Base-by-base conservation (phyloP, 2,113 vertebrate genomes). In the Sceloporus tristichus region DNA sequence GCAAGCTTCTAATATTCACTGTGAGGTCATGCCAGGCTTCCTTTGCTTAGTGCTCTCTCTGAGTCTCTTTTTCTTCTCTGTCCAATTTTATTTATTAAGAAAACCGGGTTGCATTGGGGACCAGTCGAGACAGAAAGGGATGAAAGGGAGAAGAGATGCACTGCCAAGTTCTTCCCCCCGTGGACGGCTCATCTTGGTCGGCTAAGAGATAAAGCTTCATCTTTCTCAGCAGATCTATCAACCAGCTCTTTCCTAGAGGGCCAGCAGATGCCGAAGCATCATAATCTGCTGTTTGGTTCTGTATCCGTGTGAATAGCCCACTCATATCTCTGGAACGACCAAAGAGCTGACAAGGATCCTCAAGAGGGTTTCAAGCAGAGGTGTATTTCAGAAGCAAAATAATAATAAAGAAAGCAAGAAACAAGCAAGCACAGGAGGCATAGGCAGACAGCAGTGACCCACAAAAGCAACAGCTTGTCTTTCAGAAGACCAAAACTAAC, bases 161-260 rank as follows among this genome's bases (percentile, higher is more conserved):
- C 88, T 94, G 95, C 92, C 91, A 89, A 75, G 70, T 4, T 70
- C 34, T 11, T 79, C 40, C 87, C 40, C n/a, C 82, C 1, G 81
- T 0, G 42, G 89, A 25, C 9, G 74, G 84, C 53, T 0, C 0
- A 38, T 90, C 92, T 88, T 70, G 0, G 85, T 74, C 73, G 79
- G 90, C 89, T 82, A 3, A 0, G 16, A 84, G 21, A 85, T 38
- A 65, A 82, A 66, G 34, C 48, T 83, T 84, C 89, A 14, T 85
- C 87, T 84, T 87, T 82, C 88, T 77, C 56, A 7, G 88, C 76
- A 9, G 79, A 70, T 85, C 8, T 87, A 83, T 89, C 89, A 66
- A 1, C 2, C 1, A n/a, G 38, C 29, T 78, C 71, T 87, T 83
- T 93, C 86, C 90, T 77, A 87, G 81, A 90, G 87, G 85, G 86